Conservation (phyloP, 1,140 invertebrate genomes). For the Hylaeus volcanicus region DNA sequence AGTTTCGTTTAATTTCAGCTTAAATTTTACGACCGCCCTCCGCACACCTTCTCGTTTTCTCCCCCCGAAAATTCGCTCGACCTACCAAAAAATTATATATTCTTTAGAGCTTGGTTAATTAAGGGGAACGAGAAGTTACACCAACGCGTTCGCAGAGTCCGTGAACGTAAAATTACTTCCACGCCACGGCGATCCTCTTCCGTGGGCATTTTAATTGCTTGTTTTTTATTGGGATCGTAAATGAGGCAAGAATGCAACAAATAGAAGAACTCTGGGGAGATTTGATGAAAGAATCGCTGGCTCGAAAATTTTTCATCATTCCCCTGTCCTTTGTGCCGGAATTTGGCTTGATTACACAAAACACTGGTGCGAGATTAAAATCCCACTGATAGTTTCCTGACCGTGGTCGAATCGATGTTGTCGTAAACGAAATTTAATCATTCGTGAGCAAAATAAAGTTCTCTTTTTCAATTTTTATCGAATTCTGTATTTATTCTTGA, state of each 20-base stretch:
- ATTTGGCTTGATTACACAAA: conserved; percentile 8
- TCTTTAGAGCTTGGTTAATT: neutral
- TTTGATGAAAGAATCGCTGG: conserved; percentile 37
- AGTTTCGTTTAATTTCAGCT: conserved; percentile 23
- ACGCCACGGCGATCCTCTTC: neutral
- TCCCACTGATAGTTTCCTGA: neutral
- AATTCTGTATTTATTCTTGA: too few relatives aligned
- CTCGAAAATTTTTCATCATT: conserved; percentile 33
- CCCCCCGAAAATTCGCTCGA: neutral
- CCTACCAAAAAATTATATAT: neutral
- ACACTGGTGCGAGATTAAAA: conserved; percentile 19
- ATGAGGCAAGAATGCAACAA: neutral
- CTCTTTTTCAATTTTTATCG: too few relatives aligned
- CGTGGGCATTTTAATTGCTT: neutral
- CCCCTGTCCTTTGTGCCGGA: conserved; percentile 2
- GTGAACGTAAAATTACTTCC: neutral
- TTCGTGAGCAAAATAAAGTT: too few relatives aligned
- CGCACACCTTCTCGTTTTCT: neutral
- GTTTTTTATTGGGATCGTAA: neutral
- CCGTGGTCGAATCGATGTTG: too few relatives aligned
- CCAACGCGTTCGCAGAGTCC: too few relatives aligned
- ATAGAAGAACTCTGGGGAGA: neutral
- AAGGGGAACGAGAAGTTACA: neutral
- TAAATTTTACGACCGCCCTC: neutral
- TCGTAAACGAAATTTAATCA: too few relatives aligned